phyloP scores from a whole-genome alignment of 2,888 invertebrate species.

The Rhingia rostrata region DNA sequence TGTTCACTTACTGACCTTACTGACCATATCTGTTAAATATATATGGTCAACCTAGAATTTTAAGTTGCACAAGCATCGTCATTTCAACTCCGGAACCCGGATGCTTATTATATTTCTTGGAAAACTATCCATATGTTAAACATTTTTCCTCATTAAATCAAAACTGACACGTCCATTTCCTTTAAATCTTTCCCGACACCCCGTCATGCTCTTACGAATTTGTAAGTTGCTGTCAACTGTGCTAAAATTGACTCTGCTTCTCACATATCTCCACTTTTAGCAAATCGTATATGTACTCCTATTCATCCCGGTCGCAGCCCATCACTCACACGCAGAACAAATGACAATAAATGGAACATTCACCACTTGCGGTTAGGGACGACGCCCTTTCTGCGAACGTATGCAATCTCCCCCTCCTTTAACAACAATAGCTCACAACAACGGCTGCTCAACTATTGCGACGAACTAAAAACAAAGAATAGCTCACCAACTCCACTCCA shows the following conservation, averaged over 20 bases:
- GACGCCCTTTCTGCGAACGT: constrained; percentile 35
- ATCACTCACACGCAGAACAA: constrained; percentile 9
- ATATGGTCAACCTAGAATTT: too few species aligned
- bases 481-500: constrained; percentile 18
- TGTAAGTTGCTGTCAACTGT: too few species aligned
- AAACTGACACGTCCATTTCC: too few species aligned
- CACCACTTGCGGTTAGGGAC: constrained; percentile 48
- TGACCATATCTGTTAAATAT: too few species aligned
- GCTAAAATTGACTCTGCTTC: background rate
- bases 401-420: background rate
- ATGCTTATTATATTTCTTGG: too few species aligned
- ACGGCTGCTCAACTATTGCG: constrained; percentile 38
- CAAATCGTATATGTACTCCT: background rate
- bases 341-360: constrained; percentile 54
- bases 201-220: too few species aligned
- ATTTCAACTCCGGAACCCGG: too few species aligned
- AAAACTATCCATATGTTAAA: too few species aligned
- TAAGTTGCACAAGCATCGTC: too few species aligned
- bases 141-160: too few species aligned
- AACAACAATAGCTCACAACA: constrained; percentile 46
- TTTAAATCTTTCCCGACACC: too few species aligned
- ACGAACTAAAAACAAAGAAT: background rate
- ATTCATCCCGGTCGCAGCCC: background rate
- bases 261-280: constrained; percentile 19
- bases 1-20: too few species aligned